These are phyloP conservation scores for Numida meleagris DNA, from an alignment of 2,113 vertebrate species.

Conservation along the genomic window DNA sequence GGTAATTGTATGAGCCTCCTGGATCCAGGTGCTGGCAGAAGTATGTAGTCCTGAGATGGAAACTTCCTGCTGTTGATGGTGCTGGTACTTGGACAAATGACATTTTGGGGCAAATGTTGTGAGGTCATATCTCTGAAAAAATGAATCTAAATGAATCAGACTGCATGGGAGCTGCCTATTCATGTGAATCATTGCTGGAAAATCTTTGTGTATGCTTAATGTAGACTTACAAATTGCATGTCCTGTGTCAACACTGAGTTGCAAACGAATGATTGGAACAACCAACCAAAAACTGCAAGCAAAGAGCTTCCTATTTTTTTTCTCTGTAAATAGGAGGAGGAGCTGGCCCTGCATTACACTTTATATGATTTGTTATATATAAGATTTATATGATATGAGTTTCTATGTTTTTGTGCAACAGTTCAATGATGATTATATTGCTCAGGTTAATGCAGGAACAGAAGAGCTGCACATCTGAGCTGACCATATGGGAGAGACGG, in stretches of 20 bases:
- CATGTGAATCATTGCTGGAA: not conserved
- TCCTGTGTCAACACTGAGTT: not conserved
- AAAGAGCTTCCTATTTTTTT: not conserved
- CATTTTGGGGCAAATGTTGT: not conserved
- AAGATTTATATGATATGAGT: not conserved
- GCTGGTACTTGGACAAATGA: not conserved
- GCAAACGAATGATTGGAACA: not conserved
- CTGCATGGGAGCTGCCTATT: not conserved
- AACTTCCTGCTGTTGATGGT: not conserved
- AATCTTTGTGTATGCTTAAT: not conserved
- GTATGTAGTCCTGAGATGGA: not conserved
- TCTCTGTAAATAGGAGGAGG: constrained; percentile 33
- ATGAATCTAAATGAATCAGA: not conserved
- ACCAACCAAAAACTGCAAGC: not conserved
- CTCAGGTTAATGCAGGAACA: constrained; percentile 9
- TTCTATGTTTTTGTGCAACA: constrained; percentile 3
- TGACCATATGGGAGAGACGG: not conserved
- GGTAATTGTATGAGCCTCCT: not conserved
- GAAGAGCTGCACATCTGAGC: not conserved
- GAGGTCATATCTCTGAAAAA: constrained; percentile 12
- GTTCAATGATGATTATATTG: constrained; percentile 10
- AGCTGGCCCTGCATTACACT: not conserved
- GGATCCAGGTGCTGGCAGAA: not conserved
- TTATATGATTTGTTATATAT: not conserved
- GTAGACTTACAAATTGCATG: not conserved